Conservation (phyloP, 2,888 invertebrate genomes). For the Lomographa bimaculata region DNA sequence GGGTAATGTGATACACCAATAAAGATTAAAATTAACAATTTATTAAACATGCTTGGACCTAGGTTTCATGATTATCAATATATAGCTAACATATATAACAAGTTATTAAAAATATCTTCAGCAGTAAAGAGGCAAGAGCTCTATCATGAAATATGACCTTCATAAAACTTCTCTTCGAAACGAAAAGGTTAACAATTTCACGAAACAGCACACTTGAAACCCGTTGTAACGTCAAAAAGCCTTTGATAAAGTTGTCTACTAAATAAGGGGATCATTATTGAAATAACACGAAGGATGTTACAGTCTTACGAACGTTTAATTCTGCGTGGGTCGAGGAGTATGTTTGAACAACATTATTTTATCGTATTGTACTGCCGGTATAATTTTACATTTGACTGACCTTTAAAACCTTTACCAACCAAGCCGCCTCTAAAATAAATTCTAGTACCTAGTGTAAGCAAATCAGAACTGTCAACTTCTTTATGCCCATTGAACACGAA, state of each 20-base stretch:
- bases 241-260: slow-evolving; percentile 21
- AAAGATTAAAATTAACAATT: too few species aligned
- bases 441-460: slow-evolving; percentile 25
- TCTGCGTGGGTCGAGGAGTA: slow-evolving; percentile 1
- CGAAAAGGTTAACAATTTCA: slow-evolving; percentile 1
- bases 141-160: slow-evolving; percentile 5
- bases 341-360: slow-evolving; percentile 3
- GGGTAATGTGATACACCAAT: too few species aligned
- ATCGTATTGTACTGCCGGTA: background rate
- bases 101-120: too few species aligned
- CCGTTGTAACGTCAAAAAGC: slow-evolving; percentile 12
- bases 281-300: slow-evolving; percentile 17
- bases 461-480: slow-evolving; percentile 35
- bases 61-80: too few species aligned
- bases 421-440: slow-evolving; percentile 22
- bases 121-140: too few species aligned
- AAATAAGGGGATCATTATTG: slow-evolving; percentile 23
- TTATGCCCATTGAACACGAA: slow-evolving; percentile 36
- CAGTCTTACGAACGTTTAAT: slow-evolving; percentile 13
- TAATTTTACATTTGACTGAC: slow-evolving; percentile 4
- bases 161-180: background rate
- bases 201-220: slow-evolving; percentile 7
- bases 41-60: too few species aligned
- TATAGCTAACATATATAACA: too few species aligned
- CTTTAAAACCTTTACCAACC: slow-evolving; percentile 16